Conservation (phyloP, 2,888 invertebrate genomes). For the Fragum fragum region DNA sequence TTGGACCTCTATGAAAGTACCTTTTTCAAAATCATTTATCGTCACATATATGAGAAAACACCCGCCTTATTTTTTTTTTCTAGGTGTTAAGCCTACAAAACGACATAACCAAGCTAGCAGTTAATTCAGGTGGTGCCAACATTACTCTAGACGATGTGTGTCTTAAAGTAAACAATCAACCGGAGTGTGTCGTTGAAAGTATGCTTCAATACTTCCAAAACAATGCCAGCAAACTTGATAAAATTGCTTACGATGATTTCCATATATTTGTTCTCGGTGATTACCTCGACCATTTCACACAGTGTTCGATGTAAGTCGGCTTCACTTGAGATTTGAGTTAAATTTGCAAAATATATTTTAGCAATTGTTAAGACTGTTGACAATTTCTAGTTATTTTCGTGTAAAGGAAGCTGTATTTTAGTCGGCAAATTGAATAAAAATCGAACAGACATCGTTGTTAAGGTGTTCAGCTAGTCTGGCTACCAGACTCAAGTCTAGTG, state of each 20-base stretch:
- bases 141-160: slow-evolving; percentile 92
- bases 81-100: slow-evolving; percentile 86
- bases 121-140: slow-evolving; percentile 62
- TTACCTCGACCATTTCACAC: slow-evolving; percentile 92
- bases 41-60: too few species aligned
- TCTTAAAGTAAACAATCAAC: slow-evolving; percentile 93
- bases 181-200: slow-evolving; percentile 95
- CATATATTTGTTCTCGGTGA: slow-evolving; percentile 85
- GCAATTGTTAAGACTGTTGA: too few species aligned
- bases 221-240: slow-evolving; percentile 72
- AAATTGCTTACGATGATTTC: slow-evolving; percentile 59
- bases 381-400: too few species aligned
- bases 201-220: slow-evolving; percentile 96
- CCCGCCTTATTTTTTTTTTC: slow-evolving; percentile 15
- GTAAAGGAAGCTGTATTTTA: too few species aligned
- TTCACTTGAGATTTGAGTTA: too few species aligned
- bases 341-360: too few species aligned
- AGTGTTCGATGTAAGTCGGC: slow-evolving; percentile 89
- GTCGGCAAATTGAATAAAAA: too few species aligned
- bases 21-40: too few species aligned
- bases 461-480: too few species aligned
- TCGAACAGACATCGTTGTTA: too few species aligned
- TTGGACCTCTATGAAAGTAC: too few species aligned
- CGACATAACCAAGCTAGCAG: slow-evolving; percentile 76
- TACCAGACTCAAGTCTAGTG: too few species aligned